A percentile compares a stretch with the other conserved stretches of the same genome.
Conservation (phyloP, 1,140 invertebrate genomes). For the Leptopilina boulardi region DNA sequence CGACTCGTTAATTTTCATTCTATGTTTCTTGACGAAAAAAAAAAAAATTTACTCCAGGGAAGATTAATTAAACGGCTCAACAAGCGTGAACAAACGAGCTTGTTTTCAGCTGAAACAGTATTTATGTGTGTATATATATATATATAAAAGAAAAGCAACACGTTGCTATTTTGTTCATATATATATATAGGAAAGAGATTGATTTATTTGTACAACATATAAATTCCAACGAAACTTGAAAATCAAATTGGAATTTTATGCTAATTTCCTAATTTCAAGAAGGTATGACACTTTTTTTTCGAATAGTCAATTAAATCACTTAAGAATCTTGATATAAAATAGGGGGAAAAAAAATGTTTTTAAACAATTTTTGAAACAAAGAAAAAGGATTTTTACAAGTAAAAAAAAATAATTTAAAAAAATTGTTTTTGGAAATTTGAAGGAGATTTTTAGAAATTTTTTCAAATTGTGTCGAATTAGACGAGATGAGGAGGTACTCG, state of each 20-base stretch:
- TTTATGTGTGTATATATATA: too few species aligned
- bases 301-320: not conserved
- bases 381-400: not conserved
- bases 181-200: not conserved
- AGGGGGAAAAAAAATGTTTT: not conserved
- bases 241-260: not conserved
- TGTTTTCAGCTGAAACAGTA: slow-evolving; percentile 14
- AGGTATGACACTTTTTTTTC: not conserved
- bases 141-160: slow-evolving; percentile 39
- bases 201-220: not conserved
- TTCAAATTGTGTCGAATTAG: too few species aligned
- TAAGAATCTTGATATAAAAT: not conserved
- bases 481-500: not conserved
- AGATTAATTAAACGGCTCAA: slow-evolving; percentile 26
- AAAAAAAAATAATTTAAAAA: not conserved
- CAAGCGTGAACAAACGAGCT: slow-evolving; percentile 12
- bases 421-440: not conserved
- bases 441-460: too few species aligned
- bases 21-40: not conserved
- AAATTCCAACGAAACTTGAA: not conserved
- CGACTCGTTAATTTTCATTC: slow-evolving; percentile 7
- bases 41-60: not conserved
- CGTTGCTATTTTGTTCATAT: slow-evolving; percentile 24
- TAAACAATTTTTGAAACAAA: not conserved
- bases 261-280: not conserved